Base-by-base conservation (phyloP, 2,797 vertebrate genomes). In the Emydoidea blandingii region DNA sequence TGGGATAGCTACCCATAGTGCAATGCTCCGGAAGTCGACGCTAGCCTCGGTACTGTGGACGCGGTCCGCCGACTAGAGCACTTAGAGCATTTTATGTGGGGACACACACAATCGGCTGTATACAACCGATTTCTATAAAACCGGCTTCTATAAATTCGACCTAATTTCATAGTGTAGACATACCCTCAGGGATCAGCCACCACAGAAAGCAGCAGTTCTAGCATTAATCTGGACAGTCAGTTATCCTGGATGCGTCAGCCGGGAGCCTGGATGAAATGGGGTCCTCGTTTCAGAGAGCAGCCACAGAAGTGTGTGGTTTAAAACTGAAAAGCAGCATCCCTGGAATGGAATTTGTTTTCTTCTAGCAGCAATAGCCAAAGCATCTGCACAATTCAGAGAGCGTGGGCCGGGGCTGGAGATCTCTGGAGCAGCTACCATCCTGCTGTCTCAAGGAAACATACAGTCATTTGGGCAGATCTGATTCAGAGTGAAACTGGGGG, bases 271-370 rank as follows among this genome's bases (percentile, higher is more conserved):
- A 88, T 95, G 88, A 86, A 91, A 89, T 50, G 2, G 91, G 8
- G 34, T 83, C 14, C 81, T 95, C 78, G 18, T 86, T 47, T 93
- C 57, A 79, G 72, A 93, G 34, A 93, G 54, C 53, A 94, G 41
- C 81, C 85, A 27, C 4, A 68, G 62, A 91, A 95, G 92, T 94
- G 7, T 29, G 90, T 96, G 93, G 92, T 95, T 96, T 92, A 96
- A 84, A 94, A 90, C 80, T 83, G 88, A 74, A 91, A 90, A 93
- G 84, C 80, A 59, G 37, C 87, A 19, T n/a, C 65, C 81, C 82
- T 23, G 59, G 65, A 93, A 83, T 54, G 15, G 47, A 52, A 57
- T 79, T 50, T 62, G 80, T 90, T 87, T 79, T 37, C 15, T 91
- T 83, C 88, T 53, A 91, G 80, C 91, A 56, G 82, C 34, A 94